These are phyloP conservation scores for Notodonta ziczac DNA, from an alignment of 2,888 invertebrate genomes.

Conservation along the genomic window DNA sequence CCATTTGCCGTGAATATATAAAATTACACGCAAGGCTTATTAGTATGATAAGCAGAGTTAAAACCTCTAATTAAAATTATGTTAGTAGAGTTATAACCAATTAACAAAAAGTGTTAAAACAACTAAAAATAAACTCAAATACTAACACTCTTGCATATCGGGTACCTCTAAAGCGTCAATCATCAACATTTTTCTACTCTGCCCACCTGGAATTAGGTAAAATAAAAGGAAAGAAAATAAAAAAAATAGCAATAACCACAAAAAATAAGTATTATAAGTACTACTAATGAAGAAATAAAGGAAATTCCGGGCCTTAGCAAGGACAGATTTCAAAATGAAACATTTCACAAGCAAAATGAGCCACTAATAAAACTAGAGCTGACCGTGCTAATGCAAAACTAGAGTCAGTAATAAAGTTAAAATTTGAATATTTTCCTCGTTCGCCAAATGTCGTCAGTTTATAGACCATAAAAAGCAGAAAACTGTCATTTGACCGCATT, in stretches of 20 bases:
- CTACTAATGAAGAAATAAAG: constrained; percentile 34
- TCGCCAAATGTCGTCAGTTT: not conserved
- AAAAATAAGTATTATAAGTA: constrained; percentile 18
- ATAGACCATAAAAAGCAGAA: not conserved
- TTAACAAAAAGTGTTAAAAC: constrained; percentile 20
- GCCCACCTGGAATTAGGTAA: constrained; percentile 68
- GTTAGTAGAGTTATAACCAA: not conserved
- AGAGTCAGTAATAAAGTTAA: not conserved
- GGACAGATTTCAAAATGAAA: not conserved
- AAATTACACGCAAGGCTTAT: too few relatives aligned
- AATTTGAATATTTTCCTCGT: constrained; percentile 3
- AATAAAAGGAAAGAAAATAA: constrained; percentile 45
- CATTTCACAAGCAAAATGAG: not conserved
- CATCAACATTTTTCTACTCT: constrained; percentile 67
- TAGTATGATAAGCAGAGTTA: too few relatives aligned
- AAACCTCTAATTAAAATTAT: too few relatives aligned
- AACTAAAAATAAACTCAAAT: constrained; percentile 47
- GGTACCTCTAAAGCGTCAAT: constrained; percentile 77
- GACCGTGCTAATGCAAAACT: not conserved
- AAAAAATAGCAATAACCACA: constrained; percentile 15
- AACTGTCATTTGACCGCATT: not conserved
- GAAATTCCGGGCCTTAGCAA: not conserved
- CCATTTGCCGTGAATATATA: too few relatives aligned
- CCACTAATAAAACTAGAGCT: not conserved
- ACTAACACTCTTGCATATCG: constrained; percentile 81